A percentile compares a stretch with the other conserved stretches of the same genome.
These are phyloP conservation scores for Andricus quercusramuli DNA, from an alignment of 2,888 invertebrate species.

Conservation along the genomic window DNA sequence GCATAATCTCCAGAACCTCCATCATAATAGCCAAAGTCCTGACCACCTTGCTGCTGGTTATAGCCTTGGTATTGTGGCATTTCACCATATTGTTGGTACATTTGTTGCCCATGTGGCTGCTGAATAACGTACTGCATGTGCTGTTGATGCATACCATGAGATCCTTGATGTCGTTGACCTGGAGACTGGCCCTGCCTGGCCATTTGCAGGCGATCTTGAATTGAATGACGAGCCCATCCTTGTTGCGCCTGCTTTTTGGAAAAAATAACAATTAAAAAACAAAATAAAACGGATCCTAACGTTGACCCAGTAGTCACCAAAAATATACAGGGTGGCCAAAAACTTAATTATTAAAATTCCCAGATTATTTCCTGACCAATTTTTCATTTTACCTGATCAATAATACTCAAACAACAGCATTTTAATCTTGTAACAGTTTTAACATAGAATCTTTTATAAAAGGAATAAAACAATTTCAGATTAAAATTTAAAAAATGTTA, in stretches of 20 bases:
- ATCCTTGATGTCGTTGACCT: conserved; percentile 50
- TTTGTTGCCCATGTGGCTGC: conserved; percentile 55
- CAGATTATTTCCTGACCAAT: no score
- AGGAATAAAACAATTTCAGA: no score
- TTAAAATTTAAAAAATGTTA: no score
- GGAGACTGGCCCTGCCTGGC: conserved; percentile 61
- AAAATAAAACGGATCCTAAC: no score
- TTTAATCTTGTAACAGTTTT: no score
- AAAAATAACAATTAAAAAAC: background rate
- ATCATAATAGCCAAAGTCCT: conserved; percentile 58
- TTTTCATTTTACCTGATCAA: no score
- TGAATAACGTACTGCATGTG: conserved; percentile 59
- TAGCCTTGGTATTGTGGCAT: conserved; percentile 54
- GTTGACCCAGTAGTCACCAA: background rate
- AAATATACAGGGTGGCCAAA: background rate
- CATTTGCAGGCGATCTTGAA: conserved; percentile 68
- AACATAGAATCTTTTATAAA: no score
- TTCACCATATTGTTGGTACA: conserved; percentile 50
- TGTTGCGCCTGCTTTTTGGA: background rate
- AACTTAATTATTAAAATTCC: no score
- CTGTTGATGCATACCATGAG: conserved; percentile 40
- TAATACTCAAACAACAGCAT: no score
- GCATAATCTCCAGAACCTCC: conserved; percentile 65
- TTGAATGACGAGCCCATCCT: conserved; percentile 50
- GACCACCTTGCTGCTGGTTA: conserved; percentile 50